Conservation (phyloP, 2,113 vertebrate species). For the Perca schrenkii region DNA sequence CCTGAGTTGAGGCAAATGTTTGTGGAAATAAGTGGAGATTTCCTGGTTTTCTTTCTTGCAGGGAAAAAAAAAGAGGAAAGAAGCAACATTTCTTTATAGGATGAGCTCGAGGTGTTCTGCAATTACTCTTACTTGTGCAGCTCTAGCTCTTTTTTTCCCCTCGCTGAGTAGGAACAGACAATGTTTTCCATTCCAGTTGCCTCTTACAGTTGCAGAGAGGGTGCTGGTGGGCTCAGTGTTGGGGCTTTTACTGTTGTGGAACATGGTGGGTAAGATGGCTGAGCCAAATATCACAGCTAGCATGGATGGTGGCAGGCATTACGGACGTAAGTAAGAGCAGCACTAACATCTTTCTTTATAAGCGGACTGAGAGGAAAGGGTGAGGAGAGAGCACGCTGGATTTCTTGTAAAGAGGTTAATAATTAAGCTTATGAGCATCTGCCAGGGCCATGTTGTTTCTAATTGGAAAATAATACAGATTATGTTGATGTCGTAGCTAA, state of each 20-base stretch:
- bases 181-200: conserved; percentile 70
- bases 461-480: conserved; percentile 12
- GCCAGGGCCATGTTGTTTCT: conserved; percentile 41
- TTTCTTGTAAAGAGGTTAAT: conserved; percentile 65
- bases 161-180: conserved; percentile 72
- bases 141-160: conserved; percentile 50
- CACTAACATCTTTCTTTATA: conserved; percentile 72
- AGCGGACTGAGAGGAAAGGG: conserved; percentile 53
- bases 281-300: conserved; percentile 78
- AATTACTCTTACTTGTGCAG: conserved; percentile 60
- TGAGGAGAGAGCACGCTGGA: conserved; percentile 41
- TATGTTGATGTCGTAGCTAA: conserved; percentile 5
- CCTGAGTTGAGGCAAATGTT: conserved; percentile 89
- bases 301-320: conserved; percentile 81
- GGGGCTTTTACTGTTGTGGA: conserved; percentile 58
- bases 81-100: conserved; percentile 70
- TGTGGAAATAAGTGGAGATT: conserved; percentile 94
- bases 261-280: conserved; percentile 63
- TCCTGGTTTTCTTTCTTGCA: conserved; percentile 83
- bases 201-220: conserved; percentile 63
- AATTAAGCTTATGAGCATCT: conserved; percentile 68
- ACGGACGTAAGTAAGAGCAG: conserved; percentile 89
- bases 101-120: conserved; percentile 77
- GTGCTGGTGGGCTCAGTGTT: conserved; percentile 62
- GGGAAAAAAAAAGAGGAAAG: conserved; percentile 37